Base-by-base conservation (phyloP, 1,140 invertebrate genomes). In the Lutraria rhynchaena region DNA sequence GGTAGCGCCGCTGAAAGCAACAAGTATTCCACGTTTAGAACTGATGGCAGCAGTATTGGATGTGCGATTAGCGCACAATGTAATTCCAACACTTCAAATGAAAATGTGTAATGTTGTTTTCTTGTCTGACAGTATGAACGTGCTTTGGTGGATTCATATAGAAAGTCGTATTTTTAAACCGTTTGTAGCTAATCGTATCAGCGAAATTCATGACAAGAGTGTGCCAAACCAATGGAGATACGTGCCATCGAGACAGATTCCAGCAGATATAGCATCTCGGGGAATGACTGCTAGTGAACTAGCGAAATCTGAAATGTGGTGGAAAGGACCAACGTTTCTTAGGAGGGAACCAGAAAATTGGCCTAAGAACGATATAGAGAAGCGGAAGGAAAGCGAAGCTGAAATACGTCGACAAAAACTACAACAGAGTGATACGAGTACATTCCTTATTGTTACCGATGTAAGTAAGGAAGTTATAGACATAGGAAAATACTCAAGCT, bases 111-210 rank as follows among this genome's bases (percentile, higher is more conserved):
- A 61, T 3, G 33, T 61, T 44, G n/a, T 65, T 31, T 75, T 75
- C 46, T 83, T 60, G 81, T 49, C 81, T 35, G 63, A 77, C 31
- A 70, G 35, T 53, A 70, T 70, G 55, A 70, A 77, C 53, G 73
- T 83, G 31, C 57, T 83, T 24, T 83, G 33, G 5, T 83, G 81
- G 81, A 71, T 83, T 35, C 22, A 51, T 33, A 61, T 27, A 17
- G 35, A 49, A n/a, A 82, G 81, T 74, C 0, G 70, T 5, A 1
- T 55, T 2, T 82, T 67, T 29, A 67, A 75, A 29, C 46, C 70
- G 7, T 75, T 75, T 75, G 61, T 82, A 13, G 70, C 69, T 29
- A 73, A 74, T 41, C 31, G 69, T 3, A 24, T 82, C 27, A 60
- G 69, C 0, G 57, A 74, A 53, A 82, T 82, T 22, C 80, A 73